Evolutionary conservation across 2,797 vertebrate genomes (phyloP).

Genomic region (Heliangelus exortis): DNA sequence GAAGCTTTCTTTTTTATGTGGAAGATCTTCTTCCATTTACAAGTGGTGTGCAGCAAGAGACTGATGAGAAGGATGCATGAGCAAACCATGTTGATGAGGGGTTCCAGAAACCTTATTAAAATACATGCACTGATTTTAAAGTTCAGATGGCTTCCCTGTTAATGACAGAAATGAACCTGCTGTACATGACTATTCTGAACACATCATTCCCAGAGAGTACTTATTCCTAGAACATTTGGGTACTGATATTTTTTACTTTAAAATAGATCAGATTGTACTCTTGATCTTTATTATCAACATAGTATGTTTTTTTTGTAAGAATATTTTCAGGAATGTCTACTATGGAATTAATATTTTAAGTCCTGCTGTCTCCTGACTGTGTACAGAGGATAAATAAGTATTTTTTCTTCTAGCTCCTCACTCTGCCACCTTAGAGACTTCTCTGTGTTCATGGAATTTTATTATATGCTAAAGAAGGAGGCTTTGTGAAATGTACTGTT

Average conservation of each 20-base stretch:
- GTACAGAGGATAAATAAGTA: neutral
- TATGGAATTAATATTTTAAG: neutral
- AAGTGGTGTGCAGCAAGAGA: neutral
- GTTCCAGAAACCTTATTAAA: constrained; percentile 30
- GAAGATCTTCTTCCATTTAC: constrained; percentile 1
- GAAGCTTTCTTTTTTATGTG: constrained; percentile 19
- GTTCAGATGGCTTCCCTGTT: constrained; percentile 20
- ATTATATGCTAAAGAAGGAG: neutral
- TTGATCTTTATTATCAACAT: neutral
- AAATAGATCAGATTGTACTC: neutral
- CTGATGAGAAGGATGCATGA: constrained; percentile 35
- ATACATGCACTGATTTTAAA: neutral
- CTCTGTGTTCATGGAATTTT: neutral
- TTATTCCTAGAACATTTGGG: neutral
- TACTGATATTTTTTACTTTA: neutral
- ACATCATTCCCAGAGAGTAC: neutral
- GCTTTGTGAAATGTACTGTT: neutral
- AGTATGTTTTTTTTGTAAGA: neutral
- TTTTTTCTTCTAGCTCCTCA: neutral
- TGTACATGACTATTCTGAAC: neutral
- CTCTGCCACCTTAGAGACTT: neutral
- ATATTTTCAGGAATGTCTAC: neutral
- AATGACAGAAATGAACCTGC: constrained; percentile 14
- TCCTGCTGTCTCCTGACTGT: neutral
- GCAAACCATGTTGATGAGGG: constrained; percentile 8